phyloP scores from a whole-genome alignment of 2,113 vertebrate species.

The Todiramphus chloris region DNA sequence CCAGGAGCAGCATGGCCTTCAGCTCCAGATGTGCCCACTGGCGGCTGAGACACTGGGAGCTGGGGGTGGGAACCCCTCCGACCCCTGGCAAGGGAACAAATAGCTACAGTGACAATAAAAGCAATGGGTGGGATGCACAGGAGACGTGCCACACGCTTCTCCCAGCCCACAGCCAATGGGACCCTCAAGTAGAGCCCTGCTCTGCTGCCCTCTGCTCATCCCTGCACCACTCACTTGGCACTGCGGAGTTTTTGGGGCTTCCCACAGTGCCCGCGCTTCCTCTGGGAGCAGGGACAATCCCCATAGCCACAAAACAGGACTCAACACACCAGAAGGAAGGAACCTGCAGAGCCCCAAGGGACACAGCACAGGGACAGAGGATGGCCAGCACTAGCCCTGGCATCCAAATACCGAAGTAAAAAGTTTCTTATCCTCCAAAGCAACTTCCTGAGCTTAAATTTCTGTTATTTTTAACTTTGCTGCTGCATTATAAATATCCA shows the following conservation, averaged over 20 bases:
- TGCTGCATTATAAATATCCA: slow-evolving; percentile 41
- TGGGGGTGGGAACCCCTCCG: neutral
- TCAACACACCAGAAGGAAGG: fast-evolving
- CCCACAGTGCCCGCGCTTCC: fast-evolving
- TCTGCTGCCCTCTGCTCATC: fast-evolving
- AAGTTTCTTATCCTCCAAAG: slow-evolving; percentile 1
- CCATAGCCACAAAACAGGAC: neutral
- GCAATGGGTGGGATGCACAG: neutral
- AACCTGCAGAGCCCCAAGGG: fast-evolving
- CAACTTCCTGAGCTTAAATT: slow-evolving; percentile 3
- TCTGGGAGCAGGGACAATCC: neutral
- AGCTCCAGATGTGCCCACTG: neutral
- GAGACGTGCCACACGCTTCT: neutral
- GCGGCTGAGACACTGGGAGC: fast-evolving
- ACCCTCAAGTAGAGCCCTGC: neutral
- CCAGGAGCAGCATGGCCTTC: neutral
- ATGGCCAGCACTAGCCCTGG: neutral
- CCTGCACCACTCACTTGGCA: neutral
- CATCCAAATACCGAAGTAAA: neutral
- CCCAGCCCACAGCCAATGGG: neutral
- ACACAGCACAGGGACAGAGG: neutral
- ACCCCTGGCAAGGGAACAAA: neutral
- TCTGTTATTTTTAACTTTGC: slow-evolving; percentile 26
- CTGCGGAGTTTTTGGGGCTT: neutral
- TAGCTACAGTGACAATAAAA: neutral